Evolutionary conservation across 2,113 vertebrate species (phyloP).

Genomic region (Gymnobelideus leadbeateri): DNA sequence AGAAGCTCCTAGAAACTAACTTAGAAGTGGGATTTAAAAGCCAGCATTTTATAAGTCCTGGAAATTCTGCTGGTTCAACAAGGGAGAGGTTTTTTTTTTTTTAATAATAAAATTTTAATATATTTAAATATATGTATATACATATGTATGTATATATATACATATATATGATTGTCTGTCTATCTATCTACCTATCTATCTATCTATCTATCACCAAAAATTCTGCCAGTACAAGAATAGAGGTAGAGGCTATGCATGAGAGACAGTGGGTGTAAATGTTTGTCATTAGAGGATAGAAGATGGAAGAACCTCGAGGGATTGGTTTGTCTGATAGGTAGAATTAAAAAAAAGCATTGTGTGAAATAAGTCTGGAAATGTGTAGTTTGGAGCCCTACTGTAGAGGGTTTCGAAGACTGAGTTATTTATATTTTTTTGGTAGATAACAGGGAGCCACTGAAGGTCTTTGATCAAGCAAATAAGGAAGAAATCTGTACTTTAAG

Average conservation of each 20-base stretch:
- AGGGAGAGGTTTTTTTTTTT: neutral
- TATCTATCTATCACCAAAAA: too few species aligned
- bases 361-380: neutral
- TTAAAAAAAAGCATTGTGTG: neutral
- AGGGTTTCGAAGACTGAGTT: neutral
- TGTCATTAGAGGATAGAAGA: neutral
- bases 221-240: neutral
- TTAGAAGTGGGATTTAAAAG: neutral
- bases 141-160: too few species aligned
- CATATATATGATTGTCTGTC: too few species aligned
- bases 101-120: neutral
- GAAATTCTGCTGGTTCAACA: too few species aligned
- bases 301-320: neutral
- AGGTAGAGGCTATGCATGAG: neutral
- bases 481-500: neutral
- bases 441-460: neutral
- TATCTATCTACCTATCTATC: too few species aligned
- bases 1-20: slow-evolving; percentile 3
- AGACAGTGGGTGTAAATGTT: neutral
- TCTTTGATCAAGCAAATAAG: neutral
- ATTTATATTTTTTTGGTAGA: neutral
- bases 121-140: neutral
- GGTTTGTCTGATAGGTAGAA: neutral
- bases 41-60: too few species aligned
- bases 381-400: neutral